Evolutionary conservation across 30 jellyfish, hydroid and myxozoan genomes (phyloP).

Genomic region (Haliclystus octoradiatus): DNA sequence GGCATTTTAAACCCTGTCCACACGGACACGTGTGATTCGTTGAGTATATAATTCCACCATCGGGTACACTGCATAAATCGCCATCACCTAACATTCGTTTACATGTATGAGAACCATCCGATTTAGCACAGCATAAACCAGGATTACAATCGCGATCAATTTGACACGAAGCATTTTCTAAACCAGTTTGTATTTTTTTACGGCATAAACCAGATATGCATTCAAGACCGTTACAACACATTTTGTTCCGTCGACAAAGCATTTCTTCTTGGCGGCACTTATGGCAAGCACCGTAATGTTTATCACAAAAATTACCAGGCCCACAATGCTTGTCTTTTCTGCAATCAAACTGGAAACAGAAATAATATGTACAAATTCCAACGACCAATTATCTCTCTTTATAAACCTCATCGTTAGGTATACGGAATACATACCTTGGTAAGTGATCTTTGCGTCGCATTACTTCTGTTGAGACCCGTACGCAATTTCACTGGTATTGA

Average conservation of each 20-base stretch:
- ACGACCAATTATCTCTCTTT: too few species aligned
- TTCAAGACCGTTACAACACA: slow-evolving; percentile 93
- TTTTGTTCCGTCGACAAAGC: slow-evolving; percentile 73
- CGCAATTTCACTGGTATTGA: neutral
- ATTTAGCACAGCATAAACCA: slow-evolving; percentile 82
- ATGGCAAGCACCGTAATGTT: slow-evolving; percentile 50
- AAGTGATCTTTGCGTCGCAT: neutral
- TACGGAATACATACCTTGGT: too few species aligned
- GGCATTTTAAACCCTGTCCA: slow-evolving; percentile 65
- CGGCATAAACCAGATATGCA: slow-evolving; percentile 78
- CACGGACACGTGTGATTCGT: slow-evolving; percentile 59
- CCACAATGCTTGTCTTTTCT: slow-evolving; percentile 89
- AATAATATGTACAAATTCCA: too few species aligned
- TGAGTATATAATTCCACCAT: slow-evolving; percentile 16
- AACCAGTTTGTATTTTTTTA: slow-evolving; percentile 26
- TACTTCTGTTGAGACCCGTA: neutral
- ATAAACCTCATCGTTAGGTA: too few species aligned
- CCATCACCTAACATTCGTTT: slow-evolving; percentile 54
- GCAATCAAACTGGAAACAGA: slow-evolving; percentile 15
- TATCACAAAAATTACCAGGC: slow-evolving; percentile 50
- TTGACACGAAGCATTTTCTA: slow-evolving; percentile 58
- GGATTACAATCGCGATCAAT: slow-evolving; percentile 71
- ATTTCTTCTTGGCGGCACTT: slow-evolving; percentile 69
- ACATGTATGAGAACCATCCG: slow-evolving; percentile 62
- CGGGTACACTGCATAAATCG: slow-evolving; percentile 50